Conservation (phyloP, 2,888 invertebrate genomes). For the Tetropium fuscum region DNA sequence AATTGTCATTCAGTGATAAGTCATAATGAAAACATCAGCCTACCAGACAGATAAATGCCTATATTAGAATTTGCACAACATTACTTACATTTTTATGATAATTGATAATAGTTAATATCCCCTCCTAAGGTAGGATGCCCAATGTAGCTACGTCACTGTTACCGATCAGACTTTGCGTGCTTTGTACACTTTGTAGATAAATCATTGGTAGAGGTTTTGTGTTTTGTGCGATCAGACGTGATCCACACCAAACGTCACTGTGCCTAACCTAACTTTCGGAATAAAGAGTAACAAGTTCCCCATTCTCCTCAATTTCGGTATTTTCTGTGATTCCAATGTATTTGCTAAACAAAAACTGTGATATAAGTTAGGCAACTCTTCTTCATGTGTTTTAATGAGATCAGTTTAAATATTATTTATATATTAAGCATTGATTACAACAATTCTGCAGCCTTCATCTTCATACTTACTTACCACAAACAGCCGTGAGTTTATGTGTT, state of each 20-base stretch:
- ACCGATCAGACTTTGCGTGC: background rate
- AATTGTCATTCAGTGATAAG: background rate
- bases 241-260: conserved; percentile 1
- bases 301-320: no score
- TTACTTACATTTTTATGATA: background rate
- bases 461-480: no score
- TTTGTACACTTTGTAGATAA: background rate
- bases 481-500: no score
- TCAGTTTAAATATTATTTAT: no score
- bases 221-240: no score
- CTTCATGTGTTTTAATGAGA: no score
- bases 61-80: background rate
- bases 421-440: no score
- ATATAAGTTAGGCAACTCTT: no score
- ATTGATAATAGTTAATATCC: no score
- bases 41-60: background rate
- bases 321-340: background rate
- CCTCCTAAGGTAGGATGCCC: background rate
- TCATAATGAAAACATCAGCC: background rate
- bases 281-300: background rate
- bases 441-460: no score
- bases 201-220: no score
- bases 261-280: conserved; percentile 9
- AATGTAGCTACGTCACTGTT: conserved; percentile 5
- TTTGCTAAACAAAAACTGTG: background rate